Evolutionary conservation across 2,888 invertebrate genomes (phyloP), one percentile per base, ranked within the genome.

Genomic region (Erebia palarica): DNA sequence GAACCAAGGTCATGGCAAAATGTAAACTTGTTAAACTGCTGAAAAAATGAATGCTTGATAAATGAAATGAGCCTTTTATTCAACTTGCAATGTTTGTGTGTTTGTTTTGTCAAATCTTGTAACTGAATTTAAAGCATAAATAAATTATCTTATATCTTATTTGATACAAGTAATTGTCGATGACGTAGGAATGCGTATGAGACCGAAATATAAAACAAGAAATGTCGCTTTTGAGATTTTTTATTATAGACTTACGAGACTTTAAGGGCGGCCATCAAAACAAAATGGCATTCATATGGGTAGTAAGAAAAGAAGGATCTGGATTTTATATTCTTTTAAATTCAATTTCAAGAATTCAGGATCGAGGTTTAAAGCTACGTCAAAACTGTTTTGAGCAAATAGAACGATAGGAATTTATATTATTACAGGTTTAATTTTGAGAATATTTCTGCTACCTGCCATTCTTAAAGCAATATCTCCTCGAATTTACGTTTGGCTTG

Each of bases 1-100:
- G 47, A 63, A 47, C 14, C 49, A 63, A 49, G 63, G 63, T 63
- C 63, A 49, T 49, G 49, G 49, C 18, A 13, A 21, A 61, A 13
- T 47, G 13, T 13, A 44, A 47, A 61, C 18, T 13, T 44, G 61
- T 61, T 61, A 18, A 21, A 61, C 47, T 47, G 18, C 44, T 11
- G 1, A 36, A 36, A 36, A 51, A 14, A 14, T 51, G 5, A 14
- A 14, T n/a, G 5, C 14, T 51, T 14, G 14, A 51, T 5, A 7
- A 7, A 47, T 47, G 14, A 51, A 51, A 51, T 27, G 14, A 14
- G 4, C 0, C 27, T 27, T 27, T 27, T 27, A 14, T 51, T 36
- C 7, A 7, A 36, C 36, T 36, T 36, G 36, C 36, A 36, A 36
- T 36, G 36, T 36, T 36, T 51, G 14, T 4, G n/a, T 13, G n/a